phyloP scores from a whole-genome alignment of 2,797 vertebrate species.

The Apodemus agrarius region DNA sequence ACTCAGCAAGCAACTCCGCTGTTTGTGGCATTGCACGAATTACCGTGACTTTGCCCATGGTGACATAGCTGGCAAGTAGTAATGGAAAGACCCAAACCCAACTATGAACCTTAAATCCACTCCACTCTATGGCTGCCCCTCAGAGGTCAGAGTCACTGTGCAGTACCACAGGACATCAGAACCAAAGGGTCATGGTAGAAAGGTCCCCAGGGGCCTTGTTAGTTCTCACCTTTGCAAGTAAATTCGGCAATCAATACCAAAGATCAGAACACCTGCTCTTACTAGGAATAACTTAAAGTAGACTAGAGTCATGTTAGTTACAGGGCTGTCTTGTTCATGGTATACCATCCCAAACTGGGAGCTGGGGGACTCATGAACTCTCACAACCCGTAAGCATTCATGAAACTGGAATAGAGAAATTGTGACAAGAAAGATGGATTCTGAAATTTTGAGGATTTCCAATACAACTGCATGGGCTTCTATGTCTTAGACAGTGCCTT shows the following conservation, averaged over 20 bases:
- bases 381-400: background rate
- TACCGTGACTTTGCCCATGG: background rate
- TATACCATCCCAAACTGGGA: background rate
- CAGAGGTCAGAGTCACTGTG: background rate
- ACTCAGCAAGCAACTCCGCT: background rate
- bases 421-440: background rate
- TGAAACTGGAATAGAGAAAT: background rate
- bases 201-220: background rate
- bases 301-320: background rate
- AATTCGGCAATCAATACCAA: background rate
- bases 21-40: background rate
- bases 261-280: background rate
- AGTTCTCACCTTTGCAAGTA: conserved; percentile 3
- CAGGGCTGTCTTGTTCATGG: background rate
- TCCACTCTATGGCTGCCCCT: conserved; percentile 1
- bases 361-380: background rate
- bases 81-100: background rate
- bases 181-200: background rate
- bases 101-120: conserved; percentile 27
- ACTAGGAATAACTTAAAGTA: background rate
- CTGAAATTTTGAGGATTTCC: background rate
- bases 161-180: background rate
- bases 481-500: background rate
- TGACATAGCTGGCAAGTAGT: conserved; percentile 20
- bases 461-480: background rate